A percentile compares a stretch with the other conserved stretches of the same genome.
Conservation (phyloP, 1,140 invertebrate genomes). For the Drosophila varians region DNA sequence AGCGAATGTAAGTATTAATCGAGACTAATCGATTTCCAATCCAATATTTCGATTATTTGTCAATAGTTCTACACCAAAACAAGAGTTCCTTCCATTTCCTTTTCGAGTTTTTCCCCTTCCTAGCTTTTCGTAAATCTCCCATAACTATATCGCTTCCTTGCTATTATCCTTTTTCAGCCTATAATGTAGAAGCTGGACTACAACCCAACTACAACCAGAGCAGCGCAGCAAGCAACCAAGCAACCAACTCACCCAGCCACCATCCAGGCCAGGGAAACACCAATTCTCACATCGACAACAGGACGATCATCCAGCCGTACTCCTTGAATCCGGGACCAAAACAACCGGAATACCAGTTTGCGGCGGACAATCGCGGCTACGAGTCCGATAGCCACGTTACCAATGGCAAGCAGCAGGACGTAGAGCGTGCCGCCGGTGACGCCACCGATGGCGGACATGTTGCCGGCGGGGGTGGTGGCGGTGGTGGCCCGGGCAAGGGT, state of each 20-base stretch:
- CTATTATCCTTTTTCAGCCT: conserved; percentile 28
- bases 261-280: conserved; percentile 44
- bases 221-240: conserved; percentile 76
- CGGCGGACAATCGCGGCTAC: conserved; percentile 74
- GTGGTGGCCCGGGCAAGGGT: conserved; percentile 19
- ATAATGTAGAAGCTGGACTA: conserved; percentile 88
- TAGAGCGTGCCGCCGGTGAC: conserved; percentile 72
- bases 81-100: too few relatives aligned
- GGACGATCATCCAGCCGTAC: conserved; percentile 78
- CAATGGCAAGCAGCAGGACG: conserved; percentile 78
- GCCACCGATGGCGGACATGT: conserved; percentile 67
- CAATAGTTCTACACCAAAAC: too few relatives aligned
- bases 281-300: conserved; percentile 71
- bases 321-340: conserved; percentile 60
- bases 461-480: conserved; percentile 52
- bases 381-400: conserved; percentile 55
- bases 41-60: too few relatives aligned
- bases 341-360: conserved; percentile 78
- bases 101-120: background rate
- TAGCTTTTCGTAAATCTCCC: too few relatives aligned
- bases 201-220: conserved; percentile 90
- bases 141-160: background rate
- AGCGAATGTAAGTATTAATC: conserved; percentile 89
- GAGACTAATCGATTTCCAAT: background rate
- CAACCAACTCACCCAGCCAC: conserved; percentile 40